Evolutionary conservation across 2,888 invertebrate species (phyloP), one percentile per base, ranked within the genome.

Genomic region (Euclidia mi): DNA sequence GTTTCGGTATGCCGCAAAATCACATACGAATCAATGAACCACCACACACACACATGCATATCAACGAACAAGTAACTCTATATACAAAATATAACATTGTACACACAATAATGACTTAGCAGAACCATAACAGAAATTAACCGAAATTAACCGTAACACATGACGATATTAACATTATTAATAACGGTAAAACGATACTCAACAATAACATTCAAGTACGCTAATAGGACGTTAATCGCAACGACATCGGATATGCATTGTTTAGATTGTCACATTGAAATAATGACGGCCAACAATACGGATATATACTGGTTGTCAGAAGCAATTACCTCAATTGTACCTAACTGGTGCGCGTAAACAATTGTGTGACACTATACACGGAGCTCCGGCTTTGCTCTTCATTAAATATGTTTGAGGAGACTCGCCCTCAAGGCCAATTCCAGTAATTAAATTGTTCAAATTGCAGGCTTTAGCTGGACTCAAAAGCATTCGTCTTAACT

Each of bases 271-370:
- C 73, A 75, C 68, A 64, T 78, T 76, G 71, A 79, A 81, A 83
- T 82, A 76, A 68, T 75, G 58, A 52, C 52, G 51, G 41, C 31
- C 50, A 35, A 64, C 68, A 68, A 56, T 75, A 61, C 56, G 68
- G 69, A 75, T 79, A 78, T 73, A 74, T 69, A 63, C 69, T 61
- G 70, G 58, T 67, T 78, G 82, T 80, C 82, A 76, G 59, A 51
- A 60, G 61, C 72, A 77, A 82, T 85, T 80, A 81, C 71, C 68
- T 73, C 79, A 79, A 83, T 76, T 77, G 69, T 80, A 70, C 35
- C n/a, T 59, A 65, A 72, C 59, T 66, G 72, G 64, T 64, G 64
- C 38, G 61, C 65, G 46, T 59, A 59, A 57, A 66, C 62, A 71
- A 72, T 72, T 65, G 25, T 56, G 41, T 56, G 49, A 43, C 43